Evolutionary conservation across 2,113 vertebrate genomes (phyloP).

Genomic region (Pseudorhombus dupliciocellatus): DNA sequence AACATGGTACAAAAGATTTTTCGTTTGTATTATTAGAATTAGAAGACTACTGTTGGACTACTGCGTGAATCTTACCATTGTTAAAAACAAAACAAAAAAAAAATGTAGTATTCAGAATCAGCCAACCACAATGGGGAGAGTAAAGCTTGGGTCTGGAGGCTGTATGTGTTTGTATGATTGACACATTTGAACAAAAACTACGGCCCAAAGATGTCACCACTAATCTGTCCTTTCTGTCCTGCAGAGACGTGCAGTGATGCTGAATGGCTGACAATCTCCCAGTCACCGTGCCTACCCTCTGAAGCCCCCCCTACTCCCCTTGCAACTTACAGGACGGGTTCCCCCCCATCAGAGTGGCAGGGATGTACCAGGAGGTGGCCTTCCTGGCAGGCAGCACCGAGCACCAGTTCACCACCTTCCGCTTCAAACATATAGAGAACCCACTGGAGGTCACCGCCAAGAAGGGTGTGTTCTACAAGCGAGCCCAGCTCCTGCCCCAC

Average conservation of each 20-base stretch:
- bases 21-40: no score
- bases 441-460: conserved; percentile 82
- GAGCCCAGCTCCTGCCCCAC: conserved; percentile 82
- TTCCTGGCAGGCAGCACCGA: conserved; percentile 85
- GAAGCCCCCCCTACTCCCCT: conserved; percentile 46
- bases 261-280: conserved; percentile 65
- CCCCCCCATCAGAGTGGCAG: conserved; percentile 52
- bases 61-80: no score
- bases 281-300: conserved; percentile 21
- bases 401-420: conserved; percentile 83
- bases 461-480: conserved; percentile 90
- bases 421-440: conserved; percentile 84
- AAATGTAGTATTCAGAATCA: no score
- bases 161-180: no score
- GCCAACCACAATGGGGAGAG: no score
- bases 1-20: no score
- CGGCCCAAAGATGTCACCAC: neutral
- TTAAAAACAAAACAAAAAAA: no score
- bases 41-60: no score
- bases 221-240: conserved; percentile 5
- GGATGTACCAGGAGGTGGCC: conserved; percentile 88
- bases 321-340: conserved; percentile 30
- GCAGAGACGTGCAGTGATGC: conserved; percentile 62
- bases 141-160: no score
- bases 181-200: no score